Base-by-base conservation (phyloP, 2,113 vertebrate genomes). In the Oncorhynchus mykiss region DNA sequence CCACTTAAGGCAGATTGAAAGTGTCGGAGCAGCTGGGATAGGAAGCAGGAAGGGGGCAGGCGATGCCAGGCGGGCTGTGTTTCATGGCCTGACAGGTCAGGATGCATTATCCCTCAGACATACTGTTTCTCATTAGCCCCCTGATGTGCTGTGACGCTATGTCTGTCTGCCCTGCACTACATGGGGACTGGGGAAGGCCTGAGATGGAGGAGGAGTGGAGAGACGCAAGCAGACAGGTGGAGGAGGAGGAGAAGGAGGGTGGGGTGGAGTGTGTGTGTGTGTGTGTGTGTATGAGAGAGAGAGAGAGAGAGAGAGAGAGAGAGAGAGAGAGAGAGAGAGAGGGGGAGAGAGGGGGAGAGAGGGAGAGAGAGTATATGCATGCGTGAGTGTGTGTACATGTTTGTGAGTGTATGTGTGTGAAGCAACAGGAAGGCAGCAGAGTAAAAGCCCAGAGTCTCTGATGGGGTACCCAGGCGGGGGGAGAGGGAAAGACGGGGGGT, bases 71-170 rank as follows among this genome's bases (percentile, higher is more conserved):
- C 84, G 84, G 88, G 73, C 81, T 57, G 76, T 34, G 79, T 85
- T 82, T 88, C 84, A 84, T 69, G 82, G 85, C 83, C 80, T 86
- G 84, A 90, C 86, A 77, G 81, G 86, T 89, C 82, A 87, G 82
- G 84, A 81, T 27, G 75, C 76, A 82, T 80, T 86, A 84, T 81
- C 86, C 76, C 73, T 54, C 67, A 75, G 79, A 60, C 86, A 67
- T 78, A 83, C 89, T 79, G 80, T 84, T 88, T 89, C 82, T 92
- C 85, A 90, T 92, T 90, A 90, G 84, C 88, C 89, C 84, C 90
- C 85, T 68, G 87, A 86, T 88, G 89, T 65, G 86, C 78, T 54
- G 79, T 27, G 85, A 84, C 82, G 76, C 64, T 68, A 74, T 70
- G 60, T 48, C 79, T 82, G 74, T 72, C 75, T 67, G 73, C 71